Evolutionary conservation across 2,888 invertebrate species (phyloP).

Genomic region (Leptopterna dolabrata): DNA sequence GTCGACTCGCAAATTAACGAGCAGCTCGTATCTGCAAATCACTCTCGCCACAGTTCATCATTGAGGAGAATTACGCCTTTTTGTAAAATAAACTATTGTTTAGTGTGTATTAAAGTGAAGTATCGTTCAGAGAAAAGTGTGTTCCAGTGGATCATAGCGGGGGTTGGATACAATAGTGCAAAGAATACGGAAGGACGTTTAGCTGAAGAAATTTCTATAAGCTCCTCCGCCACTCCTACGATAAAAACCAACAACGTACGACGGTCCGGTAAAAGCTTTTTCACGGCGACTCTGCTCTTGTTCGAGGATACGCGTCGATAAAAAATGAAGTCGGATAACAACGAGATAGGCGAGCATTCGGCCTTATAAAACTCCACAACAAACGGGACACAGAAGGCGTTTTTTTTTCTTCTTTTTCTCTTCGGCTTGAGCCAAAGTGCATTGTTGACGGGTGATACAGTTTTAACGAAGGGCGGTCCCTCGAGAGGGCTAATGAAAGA

Average conservation of each 20-base stretch:
- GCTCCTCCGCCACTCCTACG: not conserved
- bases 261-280: not conserved
- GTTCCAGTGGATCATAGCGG: too few species aligned
- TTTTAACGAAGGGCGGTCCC: conserved; percentile 38
- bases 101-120: too few species aligned
- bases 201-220: too few species aligned
- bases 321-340: not conserved
- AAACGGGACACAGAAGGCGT: not conserved
- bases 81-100: too few species aligned
- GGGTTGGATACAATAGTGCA: too few species aligned
- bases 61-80: too few species aligned
- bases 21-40: too few species aligned
- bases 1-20: too few species aligned
- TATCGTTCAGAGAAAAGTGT: too few species aligned
- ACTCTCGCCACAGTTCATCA: too few species aligned
- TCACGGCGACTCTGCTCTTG: not conserved
- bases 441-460: conserved; percentile 22
- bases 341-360: not conserved
- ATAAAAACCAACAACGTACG: not conserved
- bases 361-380: not conserved
- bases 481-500: conserved; percentile 36
- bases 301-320: not conserved
- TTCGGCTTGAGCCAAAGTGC: not conserved
- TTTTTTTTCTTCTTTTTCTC: too few species aligned
- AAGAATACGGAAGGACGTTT: too few species aligned